Base-by-base conservation (phyloP, 2,113 vertebrate genomes). In the Prochilodus magdalenae region DNA sequence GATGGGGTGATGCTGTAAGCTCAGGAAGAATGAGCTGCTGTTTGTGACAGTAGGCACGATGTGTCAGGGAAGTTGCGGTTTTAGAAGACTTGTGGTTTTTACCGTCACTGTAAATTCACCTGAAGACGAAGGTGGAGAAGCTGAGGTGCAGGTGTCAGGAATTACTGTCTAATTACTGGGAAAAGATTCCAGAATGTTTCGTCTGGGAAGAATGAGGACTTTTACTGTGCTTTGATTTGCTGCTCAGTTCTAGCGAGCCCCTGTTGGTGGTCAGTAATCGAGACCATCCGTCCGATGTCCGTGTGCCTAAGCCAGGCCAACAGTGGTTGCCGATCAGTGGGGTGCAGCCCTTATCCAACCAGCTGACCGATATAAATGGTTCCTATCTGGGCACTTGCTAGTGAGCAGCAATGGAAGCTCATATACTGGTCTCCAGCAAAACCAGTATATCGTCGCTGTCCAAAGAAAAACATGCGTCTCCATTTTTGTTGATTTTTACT, bases 1-100 rank as follows among this genome's bases (percentile, higher is more conserved):
- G 67, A 77, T 53, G 47, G 29, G 62, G 47, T 51, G 75, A 24
- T 62, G 29, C 44, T 53, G 29, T 49, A 63, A 33, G 49, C 72
- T 30, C 51, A 57, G 49, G 49, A 15, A 26, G 60, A 40, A 15
- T 29, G 53, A 51, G 27, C 40, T 51, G 60, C 33, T 77, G 26
- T 51, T 77, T 66, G 60, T 51, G 44, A 30, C 14, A 30, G 44
- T 14, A 36, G 44, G 66, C 40, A 60, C 33, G 20, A 51, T 5
- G 20, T 55, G 53, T 55, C 20, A 6, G 53, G 2, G 30, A 75
- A 57, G 69, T 27, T 44, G 30, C 59, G 29, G 16, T 4, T 66
- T 14, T 57, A 20, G 12, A 51, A 14, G 59, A 40, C 26, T 8
- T 44, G n/a, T n/a, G n/a, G 5, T 6, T 36, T 36, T 36, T 6